phyloP scores from a whole-genome alignment of 2,113 vertebrate species.

The Egretta garzetta region DNA sequence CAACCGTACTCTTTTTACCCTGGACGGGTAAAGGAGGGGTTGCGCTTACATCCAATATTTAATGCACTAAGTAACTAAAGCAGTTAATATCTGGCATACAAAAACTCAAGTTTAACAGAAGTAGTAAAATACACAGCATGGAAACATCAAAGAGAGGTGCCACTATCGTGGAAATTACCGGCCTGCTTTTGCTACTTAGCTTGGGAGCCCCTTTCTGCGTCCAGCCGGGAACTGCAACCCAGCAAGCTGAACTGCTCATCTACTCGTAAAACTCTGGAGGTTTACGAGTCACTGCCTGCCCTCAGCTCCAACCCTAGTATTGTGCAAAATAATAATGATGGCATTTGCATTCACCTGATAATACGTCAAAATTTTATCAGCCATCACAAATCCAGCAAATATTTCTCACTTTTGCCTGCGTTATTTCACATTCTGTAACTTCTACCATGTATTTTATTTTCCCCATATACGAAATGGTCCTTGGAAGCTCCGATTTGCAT shows the following conservation, averaged over 20 bases:
- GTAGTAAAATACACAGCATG: neutral
- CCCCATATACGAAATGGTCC: accelerated
- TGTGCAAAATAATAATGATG: neutral
- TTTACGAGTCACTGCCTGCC: neutral
- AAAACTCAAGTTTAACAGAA: neutral
- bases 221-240: neutral
- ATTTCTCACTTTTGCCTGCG: neutral
- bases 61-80: neutral
- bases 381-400: neutral
- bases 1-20: accelerated
- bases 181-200: neutral
- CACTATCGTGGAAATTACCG: neutral
- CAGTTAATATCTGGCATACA: neutral
- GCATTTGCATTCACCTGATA: neutral
- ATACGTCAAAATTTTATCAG: neutral
- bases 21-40: accelerated
- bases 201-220: neutral
- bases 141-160: neutral
- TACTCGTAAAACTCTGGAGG: neutral
- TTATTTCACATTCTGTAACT: neutral
- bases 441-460: neutral
- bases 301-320: neutral
- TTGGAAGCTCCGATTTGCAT: neutral
- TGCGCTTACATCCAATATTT: neutral
- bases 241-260: accelerated